Percentiles rank a stretch among this genome's conserved stretches.
Evolutionary conservation across 2,113 vertebrate species (phyloP).

Genomic region (Lasiurus cinereus): DNA sequence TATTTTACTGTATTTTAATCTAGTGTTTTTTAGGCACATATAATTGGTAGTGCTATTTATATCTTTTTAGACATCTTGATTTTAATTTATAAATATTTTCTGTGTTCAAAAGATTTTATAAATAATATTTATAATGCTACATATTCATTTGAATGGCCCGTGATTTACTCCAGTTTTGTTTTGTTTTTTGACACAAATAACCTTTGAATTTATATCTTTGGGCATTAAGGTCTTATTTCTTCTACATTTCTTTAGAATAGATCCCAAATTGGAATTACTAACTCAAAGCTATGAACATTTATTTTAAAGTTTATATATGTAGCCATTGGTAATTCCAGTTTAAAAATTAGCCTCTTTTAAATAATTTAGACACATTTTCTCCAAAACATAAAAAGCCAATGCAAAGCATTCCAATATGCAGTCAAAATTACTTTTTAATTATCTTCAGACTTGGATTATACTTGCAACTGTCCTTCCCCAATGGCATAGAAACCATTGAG

Average conservation of each 20-base stretch:
- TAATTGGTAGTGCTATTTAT: not conserved
- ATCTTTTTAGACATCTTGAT: constrained; percentile 21
- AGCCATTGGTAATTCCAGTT: constrained; percentile 16
- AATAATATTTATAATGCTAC: constrained; percentile 2
- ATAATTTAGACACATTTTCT: constrained; percentile 1
- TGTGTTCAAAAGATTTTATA: constrained; percentile 43
- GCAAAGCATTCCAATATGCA: not conserved
- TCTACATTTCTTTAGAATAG: constrained; percentile 20
- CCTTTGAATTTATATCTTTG: not conserved
- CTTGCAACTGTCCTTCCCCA: not conserved
- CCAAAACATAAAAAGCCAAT: not conserved
- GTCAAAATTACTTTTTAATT: not conserved
- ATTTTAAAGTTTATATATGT: not conserved
- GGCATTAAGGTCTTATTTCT: not conserved
- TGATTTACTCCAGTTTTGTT: constrained; percentile 49
- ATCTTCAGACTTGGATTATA: not conserved
- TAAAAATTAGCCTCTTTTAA: constrained; percentile 39
- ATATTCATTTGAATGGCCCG: not conserved
- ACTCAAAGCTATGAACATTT: not conserved
- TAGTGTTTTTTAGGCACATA: not conserved
- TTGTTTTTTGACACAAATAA: not conserved
- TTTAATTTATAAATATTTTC: constrained; percentile 52
- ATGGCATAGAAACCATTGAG: not conserved
- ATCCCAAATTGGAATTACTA: not conserved
- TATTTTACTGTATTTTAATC: not conserved